phyloP scores from a whole-genome alignment of 2,113 vertebrate species.

The Cacatua alba region DNA sequence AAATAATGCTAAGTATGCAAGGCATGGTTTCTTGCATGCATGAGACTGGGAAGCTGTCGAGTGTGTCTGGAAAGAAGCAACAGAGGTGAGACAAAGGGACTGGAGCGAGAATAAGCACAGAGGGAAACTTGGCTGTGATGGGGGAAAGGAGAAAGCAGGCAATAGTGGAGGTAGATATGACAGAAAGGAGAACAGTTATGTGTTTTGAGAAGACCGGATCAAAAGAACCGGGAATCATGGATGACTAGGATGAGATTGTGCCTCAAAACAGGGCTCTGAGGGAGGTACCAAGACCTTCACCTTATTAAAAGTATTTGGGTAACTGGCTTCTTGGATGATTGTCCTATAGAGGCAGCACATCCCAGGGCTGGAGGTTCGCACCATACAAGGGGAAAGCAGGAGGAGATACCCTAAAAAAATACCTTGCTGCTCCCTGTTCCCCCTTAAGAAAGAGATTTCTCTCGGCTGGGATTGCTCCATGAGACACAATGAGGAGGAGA shows the following conservation, averaged over 20 bases:
- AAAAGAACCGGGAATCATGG: background rate
- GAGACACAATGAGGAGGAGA: background rate
- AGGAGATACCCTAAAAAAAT: background rate
- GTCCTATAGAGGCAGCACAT: background rate
- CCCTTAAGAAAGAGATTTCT: background rate
- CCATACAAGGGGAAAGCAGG: background rate
- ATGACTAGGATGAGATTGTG: background rate
- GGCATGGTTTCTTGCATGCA: background rate
- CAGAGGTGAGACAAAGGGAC: background rate
- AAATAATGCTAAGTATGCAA: background rate
- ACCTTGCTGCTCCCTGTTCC: background rate
- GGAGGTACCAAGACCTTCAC: background rate
- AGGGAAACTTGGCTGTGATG: background rate
- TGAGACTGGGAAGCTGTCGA: background rate
- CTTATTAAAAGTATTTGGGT: background rate
- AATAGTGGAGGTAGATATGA: background rate
- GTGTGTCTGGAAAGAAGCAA: background rate
- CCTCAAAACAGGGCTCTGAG: background rate
- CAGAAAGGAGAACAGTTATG: background rate
- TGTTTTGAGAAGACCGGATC: background rate
- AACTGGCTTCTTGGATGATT: background rate
- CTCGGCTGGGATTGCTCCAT: background rate
- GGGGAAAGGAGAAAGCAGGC: background rate
- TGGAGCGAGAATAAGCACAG: rapidly evolving
- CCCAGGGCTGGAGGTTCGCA: background rate